Evolutionary conservation across 2,113 vertebrate genomes (phyloP).

Genomic region (Opisthocomus hoazin): DNA sequence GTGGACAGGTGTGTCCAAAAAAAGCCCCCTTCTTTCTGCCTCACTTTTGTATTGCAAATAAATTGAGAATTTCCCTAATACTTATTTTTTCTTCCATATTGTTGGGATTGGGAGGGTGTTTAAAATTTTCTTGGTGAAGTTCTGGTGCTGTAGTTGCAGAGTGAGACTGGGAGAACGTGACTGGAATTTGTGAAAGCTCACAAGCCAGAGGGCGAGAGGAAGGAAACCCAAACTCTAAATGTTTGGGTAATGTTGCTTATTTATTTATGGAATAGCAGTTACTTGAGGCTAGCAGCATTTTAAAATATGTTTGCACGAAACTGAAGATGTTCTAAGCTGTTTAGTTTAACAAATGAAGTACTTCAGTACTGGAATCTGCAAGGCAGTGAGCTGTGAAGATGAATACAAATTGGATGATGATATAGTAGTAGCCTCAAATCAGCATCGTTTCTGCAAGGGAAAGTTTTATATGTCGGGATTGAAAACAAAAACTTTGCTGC

Average conservation of each 20-base stretch:
- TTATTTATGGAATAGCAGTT: neutral
- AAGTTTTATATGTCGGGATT: neutral
- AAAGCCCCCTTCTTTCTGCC: neutral
- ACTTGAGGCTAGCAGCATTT: neutral
- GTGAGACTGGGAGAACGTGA: neutral
- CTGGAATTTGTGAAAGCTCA: neutral
- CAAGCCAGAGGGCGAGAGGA: neutral
- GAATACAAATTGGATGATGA: neutral
- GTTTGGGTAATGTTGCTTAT: neutral
- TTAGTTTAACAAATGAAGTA: neutral
- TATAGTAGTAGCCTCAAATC: neutral
- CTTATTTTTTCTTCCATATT: neutral
- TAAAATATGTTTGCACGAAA: neutral
- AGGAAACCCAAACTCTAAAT: neutral
- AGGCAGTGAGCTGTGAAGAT: neutral
- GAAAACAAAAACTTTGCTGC: neutral
- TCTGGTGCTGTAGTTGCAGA: neutral
- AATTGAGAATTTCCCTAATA: neutral
- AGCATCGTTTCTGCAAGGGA: neutral
- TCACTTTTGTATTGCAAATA: neutral
- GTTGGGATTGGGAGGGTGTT: neutral
- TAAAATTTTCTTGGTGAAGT: neutral
- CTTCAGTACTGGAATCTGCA: neutral
- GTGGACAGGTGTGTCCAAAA: neutral
- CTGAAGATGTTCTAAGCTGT: neutral